These are phyloP conservation scores for Automeris io DNA, from an alignment of 2,888 invertebrate genomes.

Conservation along the genomic window DNA sequence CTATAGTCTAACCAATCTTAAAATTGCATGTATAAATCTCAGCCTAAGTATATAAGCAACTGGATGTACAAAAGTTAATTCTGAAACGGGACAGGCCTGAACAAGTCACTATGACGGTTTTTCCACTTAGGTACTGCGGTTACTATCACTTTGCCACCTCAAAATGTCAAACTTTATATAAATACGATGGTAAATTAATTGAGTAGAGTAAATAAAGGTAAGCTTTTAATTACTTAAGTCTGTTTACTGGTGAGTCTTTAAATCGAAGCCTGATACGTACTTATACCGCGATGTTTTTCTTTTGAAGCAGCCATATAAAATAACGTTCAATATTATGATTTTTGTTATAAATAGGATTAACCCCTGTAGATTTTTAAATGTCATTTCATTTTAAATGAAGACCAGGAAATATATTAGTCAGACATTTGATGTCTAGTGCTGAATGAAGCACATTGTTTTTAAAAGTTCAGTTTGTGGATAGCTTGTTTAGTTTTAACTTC, in stretches of 20 bases:
- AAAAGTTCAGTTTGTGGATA: background rate
- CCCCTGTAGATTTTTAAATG: background rate
- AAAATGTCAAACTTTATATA: too few species aligned
- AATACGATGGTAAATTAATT: background rate
- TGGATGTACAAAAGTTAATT: too few species aligned
- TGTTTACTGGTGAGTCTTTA: background rate
- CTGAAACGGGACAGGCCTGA: too few species aligned
- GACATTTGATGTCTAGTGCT: background rate
- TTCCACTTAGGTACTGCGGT: too few species aligned
- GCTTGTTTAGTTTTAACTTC: background rate
- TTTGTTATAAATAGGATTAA: background rate
- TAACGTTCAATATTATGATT: background rate
- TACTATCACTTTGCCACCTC: too few species aligned
- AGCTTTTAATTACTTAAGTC: background rate
- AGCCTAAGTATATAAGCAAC: too few species aligned
- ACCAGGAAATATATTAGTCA: background rate
- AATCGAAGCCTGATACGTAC: background rate
- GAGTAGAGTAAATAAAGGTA: background rate
- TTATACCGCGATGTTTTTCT: background rate
- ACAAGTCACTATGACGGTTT: too few species aligned
- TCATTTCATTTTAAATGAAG: background rate
- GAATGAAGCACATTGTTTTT: too few species aligned
- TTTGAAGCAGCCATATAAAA: background rate
- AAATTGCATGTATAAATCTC: too few species aligned
- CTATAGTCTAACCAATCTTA: too few species aligned